Conservation (phyloP, 2,113 vertebrate species). For the Pteronura brasiliensis region DNA sequence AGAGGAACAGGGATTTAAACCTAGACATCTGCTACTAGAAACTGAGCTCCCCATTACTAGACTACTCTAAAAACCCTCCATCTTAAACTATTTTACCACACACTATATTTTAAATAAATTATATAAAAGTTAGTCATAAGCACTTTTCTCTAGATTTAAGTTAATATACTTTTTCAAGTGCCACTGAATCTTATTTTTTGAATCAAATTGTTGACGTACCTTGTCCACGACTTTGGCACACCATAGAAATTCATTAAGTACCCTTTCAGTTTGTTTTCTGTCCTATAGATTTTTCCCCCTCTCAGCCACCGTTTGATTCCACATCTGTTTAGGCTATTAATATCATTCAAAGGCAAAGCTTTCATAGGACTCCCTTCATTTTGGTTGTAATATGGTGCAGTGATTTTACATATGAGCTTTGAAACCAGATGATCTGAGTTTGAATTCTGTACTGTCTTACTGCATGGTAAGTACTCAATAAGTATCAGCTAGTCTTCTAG, state of each 20-base stretch:
- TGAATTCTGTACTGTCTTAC: background rate
- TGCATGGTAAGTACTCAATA: background rate
- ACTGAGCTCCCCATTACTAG: background rate
- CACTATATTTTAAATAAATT: background rate
- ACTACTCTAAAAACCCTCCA: background rate
- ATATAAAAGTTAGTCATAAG: background rate
- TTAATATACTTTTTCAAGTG: background rate
- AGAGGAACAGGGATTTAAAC: background rate
- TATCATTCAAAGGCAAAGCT: background rate
- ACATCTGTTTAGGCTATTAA: background rate
- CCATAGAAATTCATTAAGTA: background rate
- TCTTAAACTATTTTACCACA: no score
- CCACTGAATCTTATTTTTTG: background rate
- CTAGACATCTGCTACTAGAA: background rate
- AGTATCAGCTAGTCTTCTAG: background rate
- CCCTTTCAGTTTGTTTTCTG: background rate
- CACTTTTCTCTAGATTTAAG: background rate
- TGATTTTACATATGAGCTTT: background rate
- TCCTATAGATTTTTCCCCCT: background rate
- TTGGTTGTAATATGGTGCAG: background rate
- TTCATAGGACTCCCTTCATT: background rate
- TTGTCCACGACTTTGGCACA: background rate
- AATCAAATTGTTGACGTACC: background rate
- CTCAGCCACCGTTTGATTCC: background rate
- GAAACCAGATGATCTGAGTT: background rate